Evolutionary conservation across 2,888 invertebrate genomes (phyloP), one percentile per base, ranked within the genome.

Genomic region (Luperina testacea): DNA sequence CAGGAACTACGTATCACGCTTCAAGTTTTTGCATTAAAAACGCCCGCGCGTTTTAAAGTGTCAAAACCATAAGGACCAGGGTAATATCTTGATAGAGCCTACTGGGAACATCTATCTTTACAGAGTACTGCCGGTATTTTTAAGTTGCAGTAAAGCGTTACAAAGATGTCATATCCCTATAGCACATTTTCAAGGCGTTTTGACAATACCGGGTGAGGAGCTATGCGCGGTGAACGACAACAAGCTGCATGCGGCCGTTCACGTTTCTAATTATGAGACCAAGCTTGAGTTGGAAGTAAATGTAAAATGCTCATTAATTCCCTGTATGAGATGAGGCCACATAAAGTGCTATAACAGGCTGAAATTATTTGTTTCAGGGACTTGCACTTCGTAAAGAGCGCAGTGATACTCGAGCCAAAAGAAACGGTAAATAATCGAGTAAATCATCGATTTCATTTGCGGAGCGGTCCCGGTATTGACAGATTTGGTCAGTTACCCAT

Each of bases 401-500:
- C 1, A 42, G 67, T 83, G 4, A 24, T 59, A 7, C 64, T 65
- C 17, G 63, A 73, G 7, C 86, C 86, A 20, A 67, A 17, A 0
- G 78, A 70, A 64, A 63, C 73, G 2, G 32, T 63, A 13, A 45
- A 38, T n/a, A 63, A 78, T 27, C 45, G 59, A 67, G 5, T 9
- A 38, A 71, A 51, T n/a, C 63, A 78, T 75, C 63, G 83, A 11
- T 71, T 32, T 1, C 63, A 70, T 45, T 38, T 84, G 24, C 67
- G 45, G 20, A 4, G 17, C 4, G 87, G 83, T 7, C 83, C 84
- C 5, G 76, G 74, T 15, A 59, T 76, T 61, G 84, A 85, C 38
- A 86, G 86, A 32, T 87, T 83, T 51, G 73, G 68, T 32, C 78
- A 80, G n/a, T 27, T 79, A n/a, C 83, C 86, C 15, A 72, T 76